Evolutionary conservation across 2,797 vertebrate species (phyloP), one percentile per base, ranked within the genome.

Genomic region (Podarcis lilfordi): DNA sequence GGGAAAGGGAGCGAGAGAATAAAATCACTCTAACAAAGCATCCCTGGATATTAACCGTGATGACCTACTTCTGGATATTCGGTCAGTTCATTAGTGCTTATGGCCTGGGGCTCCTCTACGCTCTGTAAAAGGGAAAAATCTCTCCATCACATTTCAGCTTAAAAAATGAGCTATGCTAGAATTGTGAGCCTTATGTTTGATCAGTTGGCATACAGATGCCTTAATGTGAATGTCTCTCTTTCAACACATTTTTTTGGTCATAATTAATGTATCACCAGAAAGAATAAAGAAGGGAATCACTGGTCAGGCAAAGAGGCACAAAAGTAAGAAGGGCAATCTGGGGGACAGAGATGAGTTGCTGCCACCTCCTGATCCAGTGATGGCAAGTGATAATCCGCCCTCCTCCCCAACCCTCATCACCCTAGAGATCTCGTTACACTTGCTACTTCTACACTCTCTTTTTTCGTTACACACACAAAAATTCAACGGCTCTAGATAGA

Each of bases 1-100:
- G 13, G 13, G 50, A 55, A 3, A 15, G 50, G 9, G 50, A 55
- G 86, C 35, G 50, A 74, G 86, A 82, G 93, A 95, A 94, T 94
- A 76, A 86, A 95, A 95, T 94, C 93, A 92, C 94, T 95, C 91
- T 94, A 94, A 96, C 93, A 71, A 69, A 92, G 94, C 94, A 94
- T 96, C 93, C 92, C 94, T 96, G 93, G 91, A 94, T 96, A 95
- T 95, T 91, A 96, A 88, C 89, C 93, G 87, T 72, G 66, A 0
- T 95, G 95, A 95, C 95, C 95, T 96, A 96, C 94, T 96, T 96
- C 45, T 86, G 88, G 86, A 81, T 94, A 89, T 91, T 94, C 87
- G 80, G 92, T 91, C 90, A 32, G 86, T 92, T 88, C 92, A 93
- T 89, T 83, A 92, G 80, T 43, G 82, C 74, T 89, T 77, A 82